phyloP scores from a whole-genome alignment of 2,113 vertebrate genomes.

The Ginglymostoma cirratum region DNA sequence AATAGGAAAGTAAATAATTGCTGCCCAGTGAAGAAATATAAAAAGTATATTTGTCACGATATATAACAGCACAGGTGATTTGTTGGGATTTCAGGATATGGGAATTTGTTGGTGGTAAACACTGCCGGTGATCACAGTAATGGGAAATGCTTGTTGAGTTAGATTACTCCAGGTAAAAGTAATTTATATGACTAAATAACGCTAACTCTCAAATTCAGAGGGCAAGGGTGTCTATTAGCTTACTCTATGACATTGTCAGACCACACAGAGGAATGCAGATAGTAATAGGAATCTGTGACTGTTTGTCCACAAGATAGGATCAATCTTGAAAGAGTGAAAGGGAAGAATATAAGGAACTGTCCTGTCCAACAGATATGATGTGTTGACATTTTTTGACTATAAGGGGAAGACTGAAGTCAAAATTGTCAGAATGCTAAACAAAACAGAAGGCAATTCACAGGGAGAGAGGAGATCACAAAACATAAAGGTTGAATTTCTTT shows the following conservation, averaged over 20 bases:
- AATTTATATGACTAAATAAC: background rate
- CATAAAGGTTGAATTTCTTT: background rate
- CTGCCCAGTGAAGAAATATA: background rate
- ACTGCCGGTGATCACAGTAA: background rate
- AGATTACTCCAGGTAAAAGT: background rate
- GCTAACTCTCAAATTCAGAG: background rate
- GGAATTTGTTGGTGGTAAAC: too few species aligned
- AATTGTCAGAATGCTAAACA: background rate
- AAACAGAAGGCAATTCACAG: background rate
- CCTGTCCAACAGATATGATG: background rate
- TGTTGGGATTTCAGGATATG: background rate
- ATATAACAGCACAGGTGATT: background rate
- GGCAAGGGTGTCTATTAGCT: background rate
- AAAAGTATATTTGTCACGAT: background rate
- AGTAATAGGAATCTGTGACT: background rate
- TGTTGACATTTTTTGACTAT: background rate
- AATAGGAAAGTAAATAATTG: background rate
- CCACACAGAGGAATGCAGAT: background rate
- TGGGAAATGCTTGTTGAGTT: background rate
- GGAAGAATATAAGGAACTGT: background rate
- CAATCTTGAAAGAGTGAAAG: too few species aligned
- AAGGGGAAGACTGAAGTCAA: background rate
- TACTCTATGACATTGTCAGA: background rate
- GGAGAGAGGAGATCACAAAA: too few species aligned
- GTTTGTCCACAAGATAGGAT: background rate